phyloP scores from a whole-genome alignment of 2,888 invertebrate genomes.

The Tetragonula carbonaria region DNA sequence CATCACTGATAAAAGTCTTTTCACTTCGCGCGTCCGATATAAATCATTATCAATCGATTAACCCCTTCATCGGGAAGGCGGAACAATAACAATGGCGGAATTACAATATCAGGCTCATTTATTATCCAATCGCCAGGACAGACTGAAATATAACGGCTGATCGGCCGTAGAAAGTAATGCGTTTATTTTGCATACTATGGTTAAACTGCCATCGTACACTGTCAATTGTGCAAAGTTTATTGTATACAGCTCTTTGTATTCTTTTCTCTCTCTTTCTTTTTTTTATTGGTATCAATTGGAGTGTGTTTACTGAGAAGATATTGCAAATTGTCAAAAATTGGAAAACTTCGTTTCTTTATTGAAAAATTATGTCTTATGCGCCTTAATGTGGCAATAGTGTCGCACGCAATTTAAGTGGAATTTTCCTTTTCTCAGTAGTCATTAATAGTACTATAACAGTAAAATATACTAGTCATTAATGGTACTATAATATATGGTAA shows the following conservation, averaged over 20 bases:
- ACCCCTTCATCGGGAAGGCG: conserved; percentile 47
- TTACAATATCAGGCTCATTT: conserved; percentile 50
- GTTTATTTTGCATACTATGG: not conserved
- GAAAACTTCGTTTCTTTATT: too few species aligned
- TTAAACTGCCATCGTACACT: not conserved
- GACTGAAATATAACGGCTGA: conserved; percentile 3
- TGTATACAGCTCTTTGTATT: not conserved
- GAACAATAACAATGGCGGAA: conserved; percentile 44
- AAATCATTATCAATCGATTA: conserved; percentile 57
- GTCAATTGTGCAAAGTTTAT: not conserved
- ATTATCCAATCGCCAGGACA: conserved; percentile 39
- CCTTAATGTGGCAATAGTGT: too few species aligned
- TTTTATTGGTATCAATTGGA: not conserved
- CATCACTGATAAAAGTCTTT: conserved; percentile 33
- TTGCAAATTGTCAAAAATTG: too few species aligned
- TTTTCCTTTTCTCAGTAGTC: too few species aligned
- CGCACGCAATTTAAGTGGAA: too few species aligned
- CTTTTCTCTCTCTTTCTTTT: not conserved
- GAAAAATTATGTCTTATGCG: too few species aligned
- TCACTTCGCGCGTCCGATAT: conserved; percentile 46
- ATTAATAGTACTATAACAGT: too few species aligned
- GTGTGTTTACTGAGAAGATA: too few species aligned
- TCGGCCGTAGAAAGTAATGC: not conserved
- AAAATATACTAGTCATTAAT: too few species aligned
- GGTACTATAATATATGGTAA: too few species aligned